Base-by-base conservation (phyloP, 2,888 invertebrate species). In the Abrostola triplasia region DNA sequence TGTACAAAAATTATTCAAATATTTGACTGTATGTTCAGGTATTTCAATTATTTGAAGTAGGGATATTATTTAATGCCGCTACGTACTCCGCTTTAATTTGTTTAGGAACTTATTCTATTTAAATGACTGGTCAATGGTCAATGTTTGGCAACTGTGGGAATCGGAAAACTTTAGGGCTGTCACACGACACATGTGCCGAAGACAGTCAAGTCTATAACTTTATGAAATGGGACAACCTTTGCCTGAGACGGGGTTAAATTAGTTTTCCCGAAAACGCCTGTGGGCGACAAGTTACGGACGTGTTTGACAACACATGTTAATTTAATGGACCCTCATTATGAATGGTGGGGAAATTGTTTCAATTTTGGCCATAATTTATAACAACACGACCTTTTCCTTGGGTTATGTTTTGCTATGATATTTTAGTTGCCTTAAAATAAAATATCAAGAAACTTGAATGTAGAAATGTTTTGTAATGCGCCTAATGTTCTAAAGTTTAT, bases 141-240 rank as follows among this genome's bases (percentile, higher is more conserved):
- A 4, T 24, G 4, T 24, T 24, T 24, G 24, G 24, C 24, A 24
- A 24, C 24, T 24, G 24, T 24, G 24, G 1, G 24, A 24, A 24
- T 24, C 4, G 24, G 24, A 24, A 24, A 24, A 24, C 24, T 24
- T 24, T 4, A 24, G 24, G 24, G 24, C 24, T 24, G 13, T 41
- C 10, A 36, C 67, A 5, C 9, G 10, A 54, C 49, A 13, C 51
- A 47, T 42, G 41, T 72, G 73, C 67, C 76, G 52, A 42, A 53
- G 51, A 24, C 67, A 67, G 40, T 64, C 44, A 42, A 38, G 50
- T 5, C 51, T 56, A 12, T 66, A 77, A 76, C 63, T 79, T 79
- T 73, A 52, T 73, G 76, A 76, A 64, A 73, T 50, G 53, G 73
- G 76, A 36, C 49, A 51, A 58, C 65, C 56, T 11, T 37, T 40